Conservation (phyloP, 2,797 vertebrate species). For the Channallabes apus region DNA sequence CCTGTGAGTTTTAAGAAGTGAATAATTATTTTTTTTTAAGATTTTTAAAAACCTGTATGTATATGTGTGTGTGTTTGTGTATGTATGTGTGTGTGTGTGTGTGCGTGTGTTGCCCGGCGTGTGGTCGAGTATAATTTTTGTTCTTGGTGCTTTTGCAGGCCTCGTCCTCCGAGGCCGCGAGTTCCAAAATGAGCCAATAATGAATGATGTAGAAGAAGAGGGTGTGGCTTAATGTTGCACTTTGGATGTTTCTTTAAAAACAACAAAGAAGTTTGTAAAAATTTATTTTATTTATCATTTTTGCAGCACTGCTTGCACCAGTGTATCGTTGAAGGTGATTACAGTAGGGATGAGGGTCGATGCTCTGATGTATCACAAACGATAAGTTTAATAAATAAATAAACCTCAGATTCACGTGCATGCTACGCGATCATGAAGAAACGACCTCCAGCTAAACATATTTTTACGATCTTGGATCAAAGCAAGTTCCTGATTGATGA, state of each 20-base stretch:
- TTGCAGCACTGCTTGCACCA: not conserved
- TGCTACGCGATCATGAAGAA: not conserved
- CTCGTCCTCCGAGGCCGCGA: not conserved
- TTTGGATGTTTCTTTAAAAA: not conserved
- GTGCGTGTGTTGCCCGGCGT: too few species aligned
- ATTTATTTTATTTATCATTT: not conserved
- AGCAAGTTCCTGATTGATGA: not conserved
- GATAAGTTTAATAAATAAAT: too few species aligned
- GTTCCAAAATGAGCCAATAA: slow-evolving; percentile 45
- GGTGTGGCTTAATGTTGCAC: not conserved
- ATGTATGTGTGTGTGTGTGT: not conserved
- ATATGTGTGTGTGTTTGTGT: too few species aligned
- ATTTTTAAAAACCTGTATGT: slow-evolving; percentile 48
- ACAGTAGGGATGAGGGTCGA: not conserved
- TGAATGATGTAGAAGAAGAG: slow-evolving; percentile 7
- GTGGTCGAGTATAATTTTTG: slow-evolving; percentile 80
- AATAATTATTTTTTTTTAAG: slow-evolving; percentile 68
- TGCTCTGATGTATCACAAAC: too few species aligned
- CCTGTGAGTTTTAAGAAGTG: slow-evolving; percentile 59
- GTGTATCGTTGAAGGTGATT: not conserved
- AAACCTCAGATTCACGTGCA: too few species aligned
- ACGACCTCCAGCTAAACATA: too few species aligned
- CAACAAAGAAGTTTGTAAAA: not conserved
- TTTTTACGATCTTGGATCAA: not conserved
- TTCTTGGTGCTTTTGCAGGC: slow-evolving; percentile 78